A percentile compares a stretch with the other conserved stretches of the same genome.
phyloP scores from a whole-genome alignment of 2,888 invertebrate species.

The Drosophila borealis region DNA sequence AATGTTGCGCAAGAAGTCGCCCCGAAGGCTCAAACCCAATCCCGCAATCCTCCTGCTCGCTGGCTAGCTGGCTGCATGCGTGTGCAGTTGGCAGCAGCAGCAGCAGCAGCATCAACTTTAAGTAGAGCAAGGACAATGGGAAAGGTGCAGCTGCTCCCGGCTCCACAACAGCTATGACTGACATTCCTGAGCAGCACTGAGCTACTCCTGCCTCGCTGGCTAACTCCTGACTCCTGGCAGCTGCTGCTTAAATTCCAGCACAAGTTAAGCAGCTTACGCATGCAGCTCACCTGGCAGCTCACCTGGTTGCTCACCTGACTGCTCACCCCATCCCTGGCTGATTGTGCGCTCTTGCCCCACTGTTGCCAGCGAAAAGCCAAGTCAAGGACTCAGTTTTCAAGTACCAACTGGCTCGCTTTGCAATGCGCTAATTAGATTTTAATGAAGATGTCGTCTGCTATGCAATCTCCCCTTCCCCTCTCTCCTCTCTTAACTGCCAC shows the following conservation, averaged over 20 bases:
- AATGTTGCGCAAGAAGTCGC: constrained; percentile 73
- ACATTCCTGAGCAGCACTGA: constrained; percentile 58
- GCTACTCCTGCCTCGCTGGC: constrained; percentile 21
- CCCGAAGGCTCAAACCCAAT: constrained; percentile 39
- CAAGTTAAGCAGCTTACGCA: constrained; percentile 76
- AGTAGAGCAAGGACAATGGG: constrained; percentile 81
- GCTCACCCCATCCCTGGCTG: constrained; percentile 24
- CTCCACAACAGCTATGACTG: constrained; percentile 11
- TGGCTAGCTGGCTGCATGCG: constrained; percentile 46
- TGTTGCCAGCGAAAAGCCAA: constrained; percentile 20
- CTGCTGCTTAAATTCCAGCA: constrained; percentile 63
- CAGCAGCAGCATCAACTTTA: constrained; percentile 60
- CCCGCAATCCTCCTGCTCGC: constrained; percentile 11
- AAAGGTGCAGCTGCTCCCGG: constrained; percentile 37
- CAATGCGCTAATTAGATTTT: constrained; percentile 83
- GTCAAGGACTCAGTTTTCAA: constrained; percentile 44
- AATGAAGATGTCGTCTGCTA: constrained; percentile 81
- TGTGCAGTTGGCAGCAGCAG: constrained; percentile 60
- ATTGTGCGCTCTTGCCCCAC: constrained; percentile 42
- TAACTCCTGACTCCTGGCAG: constrained; percentile 40
- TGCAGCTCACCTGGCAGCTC: constrained; percentile 33
- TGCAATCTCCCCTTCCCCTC: constrained; percentile 24
- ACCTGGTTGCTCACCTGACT: constrained; percentile 12
- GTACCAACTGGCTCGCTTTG: constrained; percentile 32
- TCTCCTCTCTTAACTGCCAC: neutral